These are phyloP conservation scores for Stenichneumon culpator DNA, from an alignment of 2,888 invertebrate species.

Conservation along the genomic window DNA sequence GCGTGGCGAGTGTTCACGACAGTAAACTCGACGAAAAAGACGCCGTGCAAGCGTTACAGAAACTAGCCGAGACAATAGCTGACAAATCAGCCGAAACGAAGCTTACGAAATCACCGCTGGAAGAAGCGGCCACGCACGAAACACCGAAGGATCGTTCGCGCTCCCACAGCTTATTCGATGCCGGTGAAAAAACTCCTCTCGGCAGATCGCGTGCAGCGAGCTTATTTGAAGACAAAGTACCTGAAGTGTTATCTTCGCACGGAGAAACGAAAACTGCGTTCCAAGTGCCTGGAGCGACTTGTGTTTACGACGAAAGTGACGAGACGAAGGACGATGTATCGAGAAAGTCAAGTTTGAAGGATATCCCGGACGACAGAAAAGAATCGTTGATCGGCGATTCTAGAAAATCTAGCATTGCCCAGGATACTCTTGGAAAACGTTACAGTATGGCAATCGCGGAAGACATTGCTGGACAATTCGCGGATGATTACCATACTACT, in stretches of 20 bases:
- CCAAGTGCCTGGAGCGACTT: conserved; percentile 47
- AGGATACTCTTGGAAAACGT: conserved; percentile 28
- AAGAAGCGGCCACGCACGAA: conserved; percentile 57
- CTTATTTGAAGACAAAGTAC: conserved; percentile 78
- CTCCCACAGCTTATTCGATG: conserved; percentile 79
- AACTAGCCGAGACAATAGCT: conserved; percentile 63
- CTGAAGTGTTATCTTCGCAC: conserved; percentile 67
- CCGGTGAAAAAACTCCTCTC: conserved; percentile 77
- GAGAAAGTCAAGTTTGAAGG: conserved; percentile 32
- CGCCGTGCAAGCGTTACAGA: conserved; percentile 59
- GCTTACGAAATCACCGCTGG: conserved; percentile 21
- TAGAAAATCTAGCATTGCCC: conserved; percentile 26
- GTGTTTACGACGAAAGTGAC: conserved; percentile 63
- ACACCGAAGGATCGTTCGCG: conserved; percentile 78
- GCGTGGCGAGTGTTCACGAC: conserved; percentile 19
- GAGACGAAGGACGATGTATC: conserved; percentile 24
- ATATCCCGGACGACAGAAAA: conserved; percentile 28
- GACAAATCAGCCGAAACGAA: conserved; percentile 55
- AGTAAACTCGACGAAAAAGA: conserved; percentile 55
- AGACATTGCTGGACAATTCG: conserved; percentile 51
- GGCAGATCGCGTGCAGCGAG: conserved; percentile 80
- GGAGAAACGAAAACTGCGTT: conserved; percentile 34
- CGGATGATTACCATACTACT: conserved; percentile 38
- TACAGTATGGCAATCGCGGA: conserved; percentile 29
- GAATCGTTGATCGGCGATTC: conserved; percentile 47